Base-by-base conservation (phyloP, 2,113 vertebrate species). In the Centropristis striata region DNA sequence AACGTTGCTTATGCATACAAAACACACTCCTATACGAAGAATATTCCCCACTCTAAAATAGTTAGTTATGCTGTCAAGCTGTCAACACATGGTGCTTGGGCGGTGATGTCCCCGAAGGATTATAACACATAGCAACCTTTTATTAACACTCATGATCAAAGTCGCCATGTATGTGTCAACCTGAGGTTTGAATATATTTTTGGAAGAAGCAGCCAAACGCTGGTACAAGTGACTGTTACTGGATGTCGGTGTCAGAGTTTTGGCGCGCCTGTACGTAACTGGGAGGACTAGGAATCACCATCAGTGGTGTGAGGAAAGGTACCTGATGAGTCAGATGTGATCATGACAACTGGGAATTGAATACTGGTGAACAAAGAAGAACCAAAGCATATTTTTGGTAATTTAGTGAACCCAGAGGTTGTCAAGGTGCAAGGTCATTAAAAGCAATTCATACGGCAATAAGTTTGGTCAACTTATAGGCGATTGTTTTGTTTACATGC, bases 251-350 rank as follows among this genome's bases (percentile, higher is more conserved):
- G 57, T 54, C 49, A 41, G 42, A 27, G 57, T 83, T 88, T 86
- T 90, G 88, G 85, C 87, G 83, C 88, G 80, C 14, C 76, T 42
- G 25, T 37, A 32, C 36, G 12, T 37, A 49, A 59, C 44, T 20
- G 72, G 25, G 18, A 32, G 60, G 39, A 75, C 20, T 10, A 23
- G 25, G 39, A 76, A 39, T 72, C 32, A 25, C 11, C 25, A 18
- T 13, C 42, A 10, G 36, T 68, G 59, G 15, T 36, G 53, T 71
- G 47, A 78, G 7, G 4, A 61, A n/a, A 81, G 74, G 83, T 86
- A 87, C 11, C 14, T 47, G 59, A 77, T 50, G 8, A 18, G 25
- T n/a, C 64, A 66, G 15, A 21, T 55, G 75, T 51, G 12, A 13
- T 39, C 18, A 9, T 18, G 5, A 75, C 11, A 25, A 23, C 21